phyloP scores from a whole-genome alignment of 2,888 invertebrate genomes.

The Diaprepes abbreviatus region DNA sequence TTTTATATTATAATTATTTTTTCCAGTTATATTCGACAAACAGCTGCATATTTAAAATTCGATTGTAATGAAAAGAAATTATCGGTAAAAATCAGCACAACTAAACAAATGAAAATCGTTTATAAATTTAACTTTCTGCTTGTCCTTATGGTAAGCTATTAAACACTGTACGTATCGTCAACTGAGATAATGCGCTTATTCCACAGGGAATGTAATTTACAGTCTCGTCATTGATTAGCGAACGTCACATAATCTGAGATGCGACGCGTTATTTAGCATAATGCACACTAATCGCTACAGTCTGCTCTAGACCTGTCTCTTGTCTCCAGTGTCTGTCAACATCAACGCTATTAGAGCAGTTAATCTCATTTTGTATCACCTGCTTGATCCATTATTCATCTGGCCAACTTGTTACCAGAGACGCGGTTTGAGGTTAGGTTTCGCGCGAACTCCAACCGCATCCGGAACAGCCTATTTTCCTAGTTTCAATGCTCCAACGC shows the following conservation, averaged over 20 bases:
- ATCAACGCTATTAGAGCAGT: conserved; percentile 62
- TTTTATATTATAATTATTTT: too few relatives aligned
- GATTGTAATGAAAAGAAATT: too few relatives aligned
- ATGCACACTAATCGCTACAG: conserved; percentile 64
- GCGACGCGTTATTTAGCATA: conserved; percentile 64
- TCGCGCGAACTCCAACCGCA: conserved; percentile 14
- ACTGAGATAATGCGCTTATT: conserved; percentile 43
- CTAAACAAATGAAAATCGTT: too few relatives aligned
- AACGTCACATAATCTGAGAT: conserved; percentile 64
- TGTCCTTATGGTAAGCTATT: conserved; percentile 1
- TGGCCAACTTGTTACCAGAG: conserved; percentile 32
- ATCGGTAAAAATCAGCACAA: too few relatives aligned
- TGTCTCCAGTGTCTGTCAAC: conserved; percentile 57
- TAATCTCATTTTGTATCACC: conserved; percentile 59
- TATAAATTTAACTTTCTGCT: not conserved
- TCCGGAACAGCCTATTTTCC: conserved; percentile 9
- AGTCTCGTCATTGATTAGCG: conserved; percentile 65
- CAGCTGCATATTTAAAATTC: too few relatives aligned
- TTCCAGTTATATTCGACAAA: too few relatives aligned
- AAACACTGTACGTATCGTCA: conserved; percentile 5
- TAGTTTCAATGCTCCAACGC: not conserved
- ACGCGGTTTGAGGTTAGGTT: conserved; percentile 17
- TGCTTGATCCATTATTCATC: conserved; percentile 48
- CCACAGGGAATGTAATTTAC: conserved; percentile 66
- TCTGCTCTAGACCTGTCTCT: conserved; percentile 58